Evolutionary conservation across 2,888 invertebrate genomes (phyloP).

Genomic region (Baronia brevicornis): DNA sequence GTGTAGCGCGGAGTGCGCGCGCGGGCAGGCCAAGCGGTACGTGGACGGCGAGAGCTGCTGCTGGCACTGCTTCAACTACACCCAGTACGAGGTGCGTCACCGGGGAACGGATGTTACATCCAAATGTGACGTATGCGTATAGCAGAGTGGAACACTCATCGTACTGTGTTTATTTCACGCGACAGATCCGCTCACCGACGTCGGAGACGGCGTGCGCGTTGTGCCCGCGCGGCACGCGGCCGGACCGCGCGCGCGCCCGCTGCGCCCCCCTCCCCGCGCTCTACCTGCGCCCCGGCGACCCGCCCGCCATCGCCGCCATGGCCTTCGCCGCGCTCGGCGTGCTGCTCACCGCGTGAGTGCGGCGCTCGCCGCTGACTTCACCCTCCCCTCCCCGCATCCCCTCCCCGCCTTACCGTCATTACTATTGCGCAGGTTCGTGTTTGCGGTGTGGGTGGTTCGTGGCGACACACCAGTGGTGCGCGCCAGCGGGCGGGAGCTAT

Average conservation of each 20-base stretch:
- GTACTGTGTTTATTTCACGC: background rate
- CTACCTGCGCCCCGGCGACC: constrained; percentile 85
- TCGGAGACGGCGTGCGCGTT: constrained; percentile 88
- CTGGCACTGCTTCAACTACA: constrained; percentile 89
- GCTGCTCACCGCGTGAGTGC: constrained; percentile 79
- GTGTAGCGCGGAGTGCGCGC: constrained; percentile 91
- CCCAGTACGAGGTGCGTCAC: constrained; percentile 52
- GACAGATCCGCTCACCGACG: constrained; percentile 83
- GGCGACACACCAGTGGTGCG: constrained; percentile 97
- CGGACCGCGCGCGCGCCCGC: constrained; percentile 81
- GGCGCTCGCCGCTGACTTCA: background rate
- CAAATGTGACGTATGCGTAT: background rate
- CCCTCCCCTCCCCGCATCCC: background rate
- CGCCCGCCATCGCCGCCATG: constrained; percentile 95
- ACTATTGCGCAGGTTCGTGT: constrained; percentile 70
- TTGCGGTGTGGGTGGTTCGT: constrained; percentile 85
- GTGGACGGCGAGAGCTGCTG: constrained; percentile 95
- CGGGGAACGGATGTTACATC: background rate
- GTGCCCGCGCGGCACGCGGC: constrained; percentile 89
- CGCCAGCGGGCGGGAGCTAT: constrained; percentile 92
- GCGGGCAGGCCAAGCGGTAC: constrained; percentile 93
- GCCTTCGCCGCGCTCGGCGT: constrained; percentile 89
- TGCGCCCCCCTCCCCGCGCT: constrained; percentile 87
- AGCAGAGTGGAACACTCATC: background rate
- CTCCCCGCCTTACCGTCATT: background rate